Evolutionary conservation across 1,140 invertebrate genomes (phyloP), one percentile per base, ranked within the genome.

Genomic region (Pissodes strobi): DNA sequence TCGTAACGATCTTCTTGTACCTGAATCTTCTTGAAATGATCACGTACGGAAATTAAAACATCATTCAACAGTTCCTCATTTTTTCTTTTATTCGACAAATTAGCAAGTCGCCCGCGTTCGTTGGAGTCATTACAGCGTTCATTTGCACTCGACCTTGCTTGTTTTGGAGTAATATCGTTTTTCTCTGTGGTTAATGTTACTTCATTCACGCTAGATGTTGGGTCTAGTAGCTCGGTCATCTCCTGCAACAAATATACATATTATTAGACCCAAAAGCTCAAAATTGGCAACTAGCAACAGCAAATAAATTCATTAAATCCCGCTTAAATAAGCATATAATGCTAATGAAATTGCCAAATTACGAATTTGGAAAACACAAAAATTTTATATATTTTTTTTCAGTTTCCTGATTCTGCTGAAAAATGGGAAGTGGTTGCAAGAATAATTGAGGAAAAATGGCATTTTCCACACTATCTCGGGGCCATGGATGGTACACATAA

Each of bases 401-500:
- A n/a, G n/a, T n/a, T n/a, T n/a, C n/a, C n/a, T n/a, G n/a, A n/a
- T n/a, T n/a, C n/a, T n/a, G n/a, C n/a, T n/a, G n/a, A n/a, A n/a
- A n/a, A n/a, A n/a, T n/a, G n/a, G n/a, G n/a, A n/a, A 34, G 6
- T 6, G n/a, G 30, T 34, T 34, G 30, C 30, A 34, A n/a, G 30
- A 34, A 8, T 34, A 34, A 8, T 43, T 43, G 13, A 43, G 15
- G 15, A 43, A 43, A 43, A 43, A 43, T n/a, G 9, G 15, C 39
- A 43, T 12, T 43, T 43, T 17, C 15, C 39, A 43, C 15, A 10
- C 39, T 43, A 13, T 17, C 9, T 43, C 15, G 39, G 39, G 9
- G 39, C 39, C 39, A 43, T 43, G 39, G 15, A 43, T 43, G 39
- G 39, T 17, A n/a, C n/a, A n/a, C n/a, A n/a, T n/a, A n/a, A n/a